phyloP scores from a whole-genome alignment of 35 echinoderm and acorn worm species.

The Eucidaris tribuloides region DNA sequence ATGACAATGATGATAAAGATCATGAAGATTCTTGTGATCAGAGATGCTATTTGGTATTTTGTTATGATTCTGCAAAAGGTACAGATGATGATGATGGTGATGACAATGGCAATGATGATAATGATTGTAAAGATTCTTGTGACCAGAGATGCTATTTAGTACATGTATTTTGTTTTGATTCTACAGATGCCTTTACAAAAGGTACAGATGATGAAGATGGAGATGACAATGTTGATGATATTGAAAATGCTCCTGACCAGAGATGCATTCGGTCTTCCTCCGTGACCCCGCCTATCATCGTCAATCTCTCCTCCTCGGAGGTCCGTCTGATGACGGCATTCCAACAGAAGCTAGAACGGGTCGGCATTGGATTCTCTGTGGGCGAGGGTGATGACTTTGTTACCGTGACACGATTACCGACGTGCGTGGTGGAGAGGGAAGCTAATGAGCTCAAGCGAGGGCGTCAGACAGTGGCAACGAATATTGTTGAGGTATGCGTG shows the following conservation, averaged over 20 bases:
- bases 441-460: slow-evolving; percentile 67
- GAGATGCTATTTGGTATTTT: no score
- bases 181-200: slow-evolving; percentile 42
- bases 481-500: slow-evolving; percentile 82
- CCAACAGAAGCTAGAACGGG: slow-evolving; percentile 30
- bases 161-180: no score
- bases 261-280: slow-evolving; percentile 43
- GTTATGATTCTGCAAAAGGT: no score
- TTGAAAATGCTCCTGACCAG: no score
- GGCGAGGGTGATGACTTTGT: not conserved
- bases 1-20: no score
- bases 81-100: no score
- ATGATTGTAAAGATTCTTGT: no score
- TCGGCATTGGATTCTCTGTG: slow-evolving; percentile 46
- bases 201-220: slow-evolving; percentile 15
- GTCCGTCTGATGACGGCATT: slow-evolving; percentile 43
- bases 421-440: slow-evolving; percentile 87
- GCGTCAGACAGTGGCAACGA: slow-evolving; percentile 59
- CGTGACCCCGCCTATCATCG: slow-evolving; percentile 57
- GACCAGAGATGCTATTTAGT: no score
- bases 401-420: slow-evolving; percentile 55
- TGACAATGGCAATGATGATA: no score
- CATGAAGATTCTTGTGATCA: no score
- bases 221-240: no score
- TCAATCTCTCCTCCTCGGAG: slow-evolving; percentile 37